Evolutionary conservation across 2,888 invertebrate species (phyloP).

Genomic region (Heliconius cydno): DNA sequence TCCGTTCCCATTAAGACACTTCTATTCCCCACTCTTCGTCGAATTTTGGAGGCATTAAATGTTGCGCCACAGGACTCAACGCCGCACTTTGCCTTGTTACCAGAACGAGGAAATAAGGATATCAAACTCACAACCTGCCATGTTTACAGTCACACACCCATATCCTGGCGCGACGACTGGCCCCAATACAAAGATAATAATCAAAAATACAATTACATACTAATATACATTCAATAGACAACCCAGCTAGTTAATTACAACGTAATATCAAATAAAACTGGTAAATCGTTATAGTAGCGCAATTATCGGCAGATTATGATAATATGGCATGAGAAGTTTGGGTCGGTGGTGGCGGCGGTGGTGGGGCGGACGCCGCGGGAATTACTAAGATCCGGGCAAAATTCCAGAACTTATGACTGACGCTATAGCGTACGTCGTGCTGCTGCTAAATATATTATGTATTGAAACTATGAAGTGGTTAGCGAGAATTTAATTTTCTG

Average conservation of each 20-base stretch:
- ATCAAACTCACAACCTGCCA: no score
- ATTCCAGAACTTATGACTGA: constrained; percentile 46
- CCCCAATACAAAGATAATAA: no score
- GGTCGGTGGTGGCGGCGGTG: constrained; percentile 5
- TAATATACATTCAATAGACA: background rate
- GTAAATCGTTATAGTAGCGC: constrained; percentile 30
- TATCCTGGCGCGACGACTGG: no score
- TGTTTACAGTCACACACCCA: no score
- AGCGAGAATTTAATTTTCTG: background rate
- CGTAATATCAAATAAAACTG: constrained; percentile 21
- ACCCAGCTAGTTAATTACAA: background rate
- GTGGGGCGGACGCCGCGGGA: constrained; percentile 43
- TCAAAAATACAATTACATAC: no score
- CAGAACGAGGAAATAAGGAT: no score
- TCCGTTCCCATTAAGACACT: no score
- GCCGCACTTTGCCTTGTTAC: no score
- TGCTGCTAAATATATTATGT: background rate
- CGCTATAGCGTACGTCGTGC: constrained; percentile 27
- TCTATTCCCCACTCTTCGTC: no score
- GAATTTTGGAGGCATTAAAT: no score
- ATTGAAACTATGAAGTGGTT: background rate
- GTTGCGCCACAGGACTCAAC: no score
- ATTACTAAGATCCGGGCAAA: constrained; percentile 45
- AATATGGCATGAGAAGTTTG: constrained; percentile 30
- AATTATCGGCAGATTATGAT: constrained; percentile 39